Percentiles rank a stretch among this genome's conserved stretches.
These are phyloP conservation scores for Trialeurodes vaporariorum DNA, from an alignment of 1,140 invertebrate genomes.

Conservation along the genomic window DNA sequence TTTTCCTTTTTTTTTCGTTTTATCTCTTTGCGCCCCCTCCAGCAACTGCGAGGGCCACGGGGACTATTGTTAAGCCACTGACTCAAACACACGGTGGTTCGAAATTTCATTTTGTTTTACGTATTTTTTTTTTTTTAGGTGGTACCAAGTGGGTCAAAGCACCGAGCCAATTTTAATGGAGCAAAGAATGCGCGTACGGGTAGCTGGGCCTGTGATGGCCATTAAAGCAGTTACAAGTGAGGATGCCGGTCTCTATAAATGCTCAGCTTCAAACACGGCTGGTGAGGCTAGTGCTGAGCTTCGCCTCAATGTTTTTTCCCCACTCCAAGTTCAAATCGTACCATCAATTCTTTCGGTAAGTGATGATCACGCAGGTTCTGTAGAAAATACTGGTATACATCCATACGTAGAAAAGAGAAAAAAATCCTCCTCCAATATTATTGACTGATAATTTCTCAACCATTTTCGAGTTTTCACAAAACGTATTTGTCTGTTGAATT, in stretches of 20 bases:
- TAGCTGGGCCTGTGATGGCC: slow-evolving; percentile 54
- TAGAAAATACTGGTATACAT: no score
- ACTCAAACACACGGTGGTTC: no score
- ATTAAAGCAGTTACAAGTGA: slow-evolving; percentile 57
- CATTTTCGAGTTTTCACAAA: no score
- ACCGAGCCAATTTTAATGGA: slow-evolving; percentile 47
- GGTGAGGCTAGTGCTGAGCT: slow-evolving; percentile 56
- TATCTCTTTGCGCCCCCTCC: no score
- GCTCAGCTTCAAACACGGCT: slow-evolving; percentile 51
- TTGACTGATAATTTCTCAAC: no score
- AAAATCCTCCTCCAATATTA: no score
- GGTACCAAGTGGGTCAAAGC: slow-evolving; percentile 46
- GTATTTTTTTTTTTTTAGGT: slow-evolving; percentile 44
- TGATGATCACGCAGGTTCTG: background rate
- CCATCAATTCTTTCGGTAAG: background rate
- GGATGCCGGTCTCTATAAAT: slow-evolving; percentile 56
- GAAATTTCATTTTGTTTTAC: no score
- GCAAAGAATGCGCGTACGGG: slow-evolving; percentile 47
- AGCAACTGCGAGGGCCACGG: no score
- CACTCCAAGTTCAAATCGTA: slow-evolving; percentile 54
- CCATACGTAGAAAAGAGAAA: no score
- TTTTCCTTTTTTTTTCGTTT: no score
- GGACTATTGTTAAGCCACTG: no score
- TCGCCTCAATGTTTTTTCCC: slow-evolving; percentile 49
- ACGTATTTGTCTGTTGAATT: no score